Evolutionary conservation across 2,113 vertebrate genomes (phyloP).

Genomic region (Aegithalos caudatus): DNA sequence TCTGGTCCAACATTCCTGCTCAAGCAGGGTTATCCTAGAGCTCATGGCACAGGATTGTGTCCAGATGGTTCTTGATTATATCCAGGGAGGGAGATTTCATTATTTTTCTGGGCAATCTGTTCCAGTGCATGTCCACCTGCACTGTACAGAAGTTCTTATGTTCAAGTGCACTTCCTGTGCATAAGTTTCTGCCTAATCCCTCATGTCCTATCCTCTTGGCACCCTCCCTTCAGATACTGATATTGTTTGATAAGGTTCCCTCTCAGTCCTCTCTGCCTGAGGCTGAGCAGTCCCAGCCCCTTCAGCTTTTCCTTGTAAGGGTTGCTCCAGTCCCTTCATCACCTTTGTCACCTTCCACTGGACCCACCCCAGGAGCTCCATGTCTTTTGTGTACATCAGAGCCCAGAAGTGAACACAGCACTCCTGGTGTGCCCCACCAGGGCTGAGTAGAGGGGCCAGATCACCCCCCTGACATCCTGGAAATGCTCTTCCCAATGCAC

Average conservation of each 20-base stretch:
- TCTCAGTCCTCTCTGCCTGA: neutral
- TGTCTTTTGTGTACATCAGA: accelerated
- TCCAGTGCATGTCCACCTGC: neutral
- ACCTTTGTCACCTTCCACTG: too few relatives aligned
- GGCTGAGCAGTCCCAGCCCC: neutral
- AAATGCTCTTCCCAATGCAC: neutral
- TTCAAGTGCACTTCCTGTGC: neutral
- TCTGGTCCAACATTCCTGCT: neutral
- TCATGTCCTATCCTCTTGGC: neutral
- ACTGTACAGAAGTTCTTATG: neutral
- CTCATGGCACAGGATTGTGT: neutral
- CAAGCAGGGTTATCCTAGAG: neutral
- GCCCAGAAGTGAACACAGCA: neutral
- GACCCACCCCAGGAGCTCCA: neutral
- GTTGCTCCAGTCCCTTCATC: neutral
- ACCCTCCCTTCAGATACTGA: neutral
- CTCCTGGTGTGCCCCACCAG: neutral
- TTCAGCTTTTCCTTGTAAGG: neutral
- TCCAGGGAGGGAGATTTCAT: neutral
- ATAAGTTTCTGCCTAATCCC: neutral
- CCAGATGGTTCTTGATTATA: neutral
- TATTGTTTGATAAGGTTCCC: neutral
- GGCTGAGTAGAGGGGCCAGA: neutral
- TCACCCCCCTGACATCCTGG: neutral
- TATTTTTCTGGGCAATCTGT: neutral